Conservation (phyloP, 2,113 vertebrate species). For the Lepus timidus region DNA sequence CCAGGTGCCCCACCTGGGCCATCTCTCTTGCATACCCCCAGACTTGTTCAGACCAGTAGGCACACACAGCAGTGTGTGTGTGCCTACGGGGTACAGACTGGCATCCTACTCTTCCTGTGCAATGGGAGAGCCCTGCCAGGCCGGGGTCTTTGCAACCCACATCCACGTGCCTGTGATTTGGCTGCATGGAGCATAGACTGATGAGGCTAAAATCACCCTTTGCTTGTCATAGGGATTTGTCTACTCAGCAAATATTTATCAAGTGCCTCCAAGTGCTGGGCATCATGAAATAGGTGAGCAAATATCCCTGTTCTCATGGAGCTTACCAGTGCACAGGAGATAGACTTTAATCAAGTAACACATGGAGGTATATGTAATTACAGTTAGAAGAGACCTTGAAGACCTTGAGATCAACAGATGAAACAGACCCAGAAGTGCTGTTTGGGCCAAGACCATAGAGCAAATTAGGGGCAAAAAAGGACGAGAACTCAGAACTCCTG, state of each 20-base stretch:
- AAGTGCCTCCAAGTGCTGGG: background rate
- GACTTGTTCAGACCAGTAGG: background rate
- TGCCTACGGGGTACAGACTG: background rate
- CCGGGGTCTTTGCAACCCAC: background rate
- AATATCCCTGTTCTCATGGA: constrained; percentile 6
- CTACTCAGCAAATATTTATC: background rate
- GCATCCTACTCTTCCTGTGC: background rate
- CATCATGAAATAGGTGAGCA: background rate
- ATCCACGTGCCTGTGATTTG: background rate
- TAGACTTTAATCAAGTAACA: background rate
- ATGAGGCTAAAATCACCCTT: background rate
- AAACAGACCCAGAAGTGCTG: background rate
- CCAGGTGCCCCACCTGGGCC: background rate
- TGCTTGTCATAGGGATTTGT: constrained; percentile 42
- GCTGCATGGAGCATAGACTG: background rate
- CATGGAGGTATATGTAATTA: background rate
- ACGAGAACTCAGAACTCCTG: background rate
- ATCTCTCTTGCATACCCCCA: background rate
- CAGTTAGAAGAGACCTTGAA: constrained; percentile 2
- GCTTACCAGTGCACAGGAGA: constrained; percentile 6
- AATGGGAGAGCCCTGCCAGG: background rate
- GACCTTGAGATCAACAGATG: background rate
- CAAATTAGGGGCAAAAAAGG: background rate
- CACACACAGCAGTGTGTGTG: too few species aligned
- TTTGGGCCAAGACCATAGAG: background rate